Evolutionary conservation across 2,888 invertebrate species (phyloP).

Genomic region (Craniophora ligustri): DNA sequence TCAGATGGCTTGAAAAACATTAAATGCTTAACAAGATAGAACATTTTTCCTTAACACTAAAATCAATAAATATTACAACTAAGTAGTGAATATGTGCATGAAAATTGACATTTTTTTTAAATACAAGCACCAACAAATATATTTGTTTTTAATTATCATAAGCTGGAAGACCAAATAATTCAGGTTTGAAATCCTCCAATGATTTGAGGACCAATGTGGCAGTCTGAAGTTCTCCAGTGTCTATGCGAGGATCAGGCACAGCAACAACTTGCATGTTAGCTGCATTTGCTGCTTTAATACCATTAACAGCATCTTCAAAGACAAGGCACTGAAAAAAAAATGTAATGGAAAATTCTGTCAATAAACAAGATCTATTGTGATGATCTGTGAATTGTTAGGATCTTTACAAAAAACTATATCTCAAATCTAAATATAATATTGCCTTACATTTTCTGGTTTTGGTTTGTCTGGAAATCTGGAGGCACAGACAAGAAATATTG

Average conservation of each 20-base stretch:
- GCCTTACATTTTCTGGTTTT: slow-evolving; percentile 86
- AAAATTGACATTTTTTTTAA: slow-evolving; percentile 39
- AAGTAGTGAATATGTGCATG: slow-evolving; percentile 19
- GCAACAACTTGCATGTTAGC: slow-evolving; percentile 96
- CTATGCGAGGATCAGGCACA: slow-evolving; percentile 90
- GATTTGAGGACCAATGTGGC: slow-evolving; percentile 92
- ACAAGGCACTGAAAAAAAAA: slow-evolving; percentile 91
- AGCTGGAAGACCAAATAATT: slow-evolving; percentile 94
- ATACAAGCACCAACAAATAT: slow-evolving; percentile 47
- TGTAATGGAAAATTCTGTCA: background rate
- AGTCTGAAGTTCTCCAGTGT: slow-evolving; percentile 60
- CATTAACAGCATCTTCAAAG: slow-evolving; percentile 97
- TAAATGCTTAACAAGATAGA: slow-evolving; percentile 30
- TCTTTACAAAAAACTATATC: no score
- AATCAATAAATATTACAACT: slow-evolving; percentile 15
- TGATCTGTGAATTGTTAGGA: no score
- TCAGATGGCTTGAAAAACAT: slow-evolving; percentile 33
- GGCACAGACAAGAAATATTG: slow-evolving; percentile 94
- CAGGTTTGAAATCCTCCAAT: slow-evolving; percentile 93
- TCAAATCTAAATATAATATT: background rate
- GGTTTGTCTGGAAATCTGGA: slow-evolving; percentile 91
- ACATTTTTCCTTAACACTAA: slow-evolving; percentile 28
- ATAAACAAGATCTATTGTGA: background rate
- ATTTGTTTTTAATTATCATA: slow-evolving; percentile 47
- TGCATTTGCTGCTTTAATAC: slow-evolving; percentile 92